Percentiles rank a stretch among this genome's conserved stretches.
phyloP scores from a whole-genome alignment of 2,797 vertebrate species.

The Clarias laeviceps region DNA sequence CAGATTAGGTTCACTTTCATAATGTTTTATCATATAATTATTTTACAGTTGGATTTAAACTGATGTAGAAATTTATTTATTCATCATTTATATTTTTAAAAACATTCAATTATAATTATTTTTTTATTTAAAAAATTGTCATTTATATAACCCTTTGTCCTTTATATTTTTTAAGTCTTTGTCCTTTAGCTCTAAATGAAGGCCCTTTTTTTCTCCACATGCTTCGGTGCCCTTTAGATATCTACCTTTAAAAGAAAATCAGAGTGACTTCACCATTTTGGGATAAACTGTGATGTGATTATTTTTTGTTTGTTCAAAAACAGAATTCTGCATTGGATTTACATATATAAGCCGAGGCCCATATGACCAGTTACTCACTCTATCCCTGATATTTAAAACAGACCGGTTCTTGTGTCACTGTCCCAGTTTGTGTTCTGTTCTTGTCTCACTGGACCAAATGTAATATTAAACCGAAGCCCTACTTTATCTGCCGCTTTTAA shows the following conservation, averaged over 20 bases:
- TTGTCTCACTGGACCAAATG: conserved; percentile 22
- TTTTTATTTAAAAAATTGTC: background rate
- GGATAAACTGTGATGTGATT: background rate
- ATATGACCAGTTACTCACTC: background rate
- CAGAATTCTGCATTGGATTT: background rate
- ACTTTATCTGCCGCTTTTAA: conserved; percentile 29
- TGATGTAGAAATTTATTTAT: no score
- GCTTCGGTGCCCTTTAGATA: background rate
- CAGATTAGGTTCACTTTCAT: no score
- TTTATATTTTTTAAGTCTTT: background rate
- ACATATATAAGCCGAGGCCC: no score
- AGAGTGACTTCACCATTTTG: background rate
- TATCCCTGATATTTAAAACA: conserved; percentile 5
- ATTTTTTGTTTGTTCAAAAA: background rate
- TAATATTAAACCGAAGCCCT: conserved; percentile 15
- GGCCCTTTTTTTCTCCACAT: background rate
- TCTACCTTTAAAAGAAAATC: background rate
- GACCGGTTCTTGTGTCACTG: conserved; percentile 10
- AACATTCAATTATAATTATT: no score
- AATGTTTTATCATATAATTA: no score
- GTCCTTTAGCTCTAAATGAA: background rate
- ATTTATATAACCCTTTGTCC: background rate
- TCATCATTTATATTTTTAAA: no score
- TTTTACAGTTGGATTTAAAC: no score
- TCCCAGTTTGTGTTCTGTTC: conserved; percentile 26